Evolutionary conservation across 2,797 vertebrate genomes (phyloP).

Genomic region (Sebastes vulpes): DNA sequence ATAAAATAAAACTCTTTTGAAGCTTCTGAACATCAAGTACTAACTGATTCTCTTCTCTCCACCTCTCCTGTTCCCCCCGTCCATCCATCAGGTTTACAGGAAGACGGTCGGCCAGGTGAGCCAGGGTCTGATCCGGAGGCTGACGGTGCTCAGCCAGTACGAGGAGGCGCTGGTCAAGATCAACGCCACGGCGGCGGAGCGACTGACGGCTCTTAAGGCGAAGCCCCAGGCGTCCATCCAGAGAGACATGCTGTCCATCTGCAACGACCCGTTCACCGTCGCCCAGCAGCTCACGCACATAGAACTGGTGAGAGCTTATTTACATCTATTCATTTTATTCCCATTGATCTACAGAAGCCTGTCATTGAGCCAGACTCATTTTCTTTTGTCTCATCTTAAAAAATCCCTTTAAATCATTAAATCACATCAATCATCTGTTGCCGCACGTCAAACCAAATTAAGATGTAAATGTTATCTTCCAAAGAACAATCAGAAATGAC

Average conservation of each 20-base stretch:
- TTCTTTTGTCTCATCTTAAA: neutral
- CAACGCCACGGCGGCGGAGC: constrained; percentile 87
- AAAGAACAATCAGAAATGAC: neutral
- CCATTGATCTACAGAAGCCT: neutral
- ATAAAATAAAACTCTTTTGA: neutral
- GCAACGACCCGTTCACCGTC: constrained; percentile 92
- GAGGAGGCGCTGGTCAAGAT: constrained; percentile 94
- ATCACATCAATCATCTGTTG: neutral
- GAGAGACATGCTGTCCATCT: constrained; percentile 91
- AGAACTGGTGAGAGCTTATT: constrained; percentile 88
- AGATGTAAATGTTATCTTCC: neutral
- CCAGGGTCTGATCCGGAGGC: constrained; percentile 90
- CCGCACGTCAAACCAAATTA: neutral
- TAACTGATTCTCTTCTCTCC: neutral
- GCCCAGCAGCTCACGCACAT: constrained; percentile 97
- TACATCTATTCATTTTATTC: too few species aligned
- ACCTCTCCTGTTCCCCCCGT: neutral
- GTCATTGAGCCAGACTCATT: neutral
- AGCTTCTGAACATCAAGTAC: neutral
- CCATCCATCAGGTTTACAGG: constrained; percentile 85
- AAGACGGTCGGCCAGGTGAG: constrained; percentile 92
- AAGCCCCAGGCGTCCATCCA: constrained; percentile 93
- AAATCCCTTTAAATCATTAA: neutral
- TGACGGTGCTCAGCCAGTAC: constrained; percentile 91
- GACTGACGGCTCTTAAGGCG: constrained; percentile 88